Percentiles rank a stretch among this genome's conserved stretches.
These are phyloP conservation scores for Acheta domesticus DNA, from an alignment of 2,888 invertebrate species.

Conservation along the genomic window DNA sequence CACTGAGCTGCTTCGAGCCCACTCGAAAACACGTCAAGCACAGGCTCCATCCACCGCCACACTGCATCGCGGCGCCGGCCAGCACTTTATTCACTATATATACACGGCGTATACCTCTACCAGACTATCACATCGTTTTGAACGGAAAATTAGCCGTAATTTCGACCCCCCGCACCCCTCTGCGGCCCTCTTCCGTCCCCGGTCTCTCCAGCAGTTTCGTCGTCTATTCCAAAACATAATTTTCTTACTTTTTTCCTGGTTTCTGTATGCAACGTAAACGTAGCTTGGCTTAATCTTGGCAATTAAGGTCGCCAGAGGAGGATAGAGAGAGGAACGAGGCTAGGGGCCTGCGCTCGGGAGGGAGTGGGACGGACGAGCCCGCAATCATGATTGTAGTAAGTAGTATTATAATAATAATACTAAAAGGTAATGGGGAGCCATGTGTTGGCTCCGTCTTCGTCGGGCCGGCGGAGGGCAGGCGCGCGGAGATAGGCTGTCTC, in stretches of 20 bases:
- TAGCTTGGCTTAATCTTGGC: conserved; percentile 18
- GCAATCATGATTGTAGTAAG: conserved; percentile 11
- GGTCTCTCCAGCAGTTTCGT: conserved; percentile 18
- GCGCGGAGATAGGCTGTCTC: conserved; percentile 7
- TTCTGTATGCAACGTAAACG: conserved; percentile 18
- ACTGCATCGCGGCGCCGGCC: conserved; percentile 18
- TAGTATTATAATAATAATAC: conserved; percentile 18
- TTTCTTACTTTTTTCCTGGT: conserved; percentile 18
- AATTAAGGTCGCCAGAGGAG: conserved; percentile 18
- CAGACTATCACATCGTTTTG: conserved; percentile 18
- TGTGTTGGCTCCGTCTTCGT: conserved; percentile 18
- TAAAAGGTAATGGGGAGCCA: conserved; percentile 18
- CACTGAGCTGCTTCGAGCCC: neutral
- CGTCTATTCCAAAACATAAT: conserved; percentile 18
- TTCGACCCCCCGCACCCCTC: neutral
- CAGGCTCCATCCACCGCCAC: conserved; percentile 7
- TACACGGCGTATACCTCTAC: conserved; percentile 18
- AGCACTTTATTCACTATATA: conserved; percentile 18
- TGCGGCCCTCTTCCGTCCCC: conserved; percentile 18
- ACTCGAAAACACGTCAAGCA: conserved; percentile 7
- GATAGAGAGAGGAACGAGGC: neutral
- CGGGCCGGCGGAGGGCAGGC: neutral
- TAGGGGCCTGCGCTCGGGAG: neutral
- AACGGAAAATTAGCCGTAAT: conserved; percentile 18
- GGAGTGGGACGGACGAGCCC: conserved; percentile 1